Evolutionary conservation across 2,113 vertebrate genomes (phyloP).

Genomic region (Crotalus helleri): DNA sequence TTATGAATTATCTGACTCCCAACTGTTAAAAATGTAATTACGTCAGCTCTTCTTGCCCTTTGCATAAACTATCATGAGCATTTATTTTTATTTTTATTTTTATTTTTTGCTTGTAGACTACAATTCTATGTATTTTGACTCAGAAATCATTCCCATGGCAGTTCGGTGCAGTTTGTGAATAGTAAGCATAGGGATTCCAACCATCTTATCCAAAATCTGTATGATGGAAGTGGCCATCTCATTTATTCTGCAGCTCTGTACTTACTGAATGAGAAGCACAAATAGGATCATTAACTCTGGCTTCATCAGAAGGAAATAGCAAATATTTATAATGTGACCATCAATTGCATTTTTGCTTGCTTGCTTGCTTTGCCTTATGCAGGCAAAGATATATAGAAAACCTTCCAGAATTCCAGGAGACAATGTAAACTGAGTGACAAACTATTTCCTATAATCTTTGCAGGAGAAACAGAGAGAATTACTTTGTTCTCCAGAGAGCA

Average conservation of each 20-base stretch:
- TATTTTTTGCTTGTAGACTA: background rate
- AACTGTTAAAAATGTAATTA: background rate
- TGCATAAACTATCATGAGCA: background rate
- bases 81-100: background rate
- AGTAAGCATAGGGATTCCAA: background rate
- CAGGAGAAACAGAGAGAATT: constrained; percentile 3
- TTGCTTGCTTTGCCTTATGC: background rate
- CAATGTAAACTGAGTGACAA: background rate
- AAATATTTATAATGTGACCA: background rate
- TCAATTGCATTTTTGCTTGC: background rate
- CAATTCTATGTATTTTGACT: background rate
- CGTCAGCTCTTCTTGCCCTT: background rate
- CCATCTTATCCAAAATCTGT: background rate
- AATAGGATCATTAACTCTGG: background rate
- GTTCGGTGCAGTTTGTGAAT: background rate
- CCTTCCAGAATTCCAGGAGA: constrained; percentile 7
- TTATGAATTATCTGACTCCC: too few relatives aligned
- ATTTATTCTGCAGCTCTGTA: background rate
- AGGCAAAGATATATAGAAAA: background rate
- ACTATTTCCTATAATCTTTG: constrained; percentile 15
- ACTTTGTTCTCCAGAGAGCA: background rate
- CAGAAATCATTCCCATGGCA: background rate
- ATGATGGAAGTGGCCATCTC: background rate
- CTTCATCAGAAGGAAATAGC: background rate
- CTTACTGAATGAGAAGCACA: background rate